Evolutionary conservation across 64 coral and sea anemone genomes (phyloP).

Genomic region (Montipora capricornis): DNA sequence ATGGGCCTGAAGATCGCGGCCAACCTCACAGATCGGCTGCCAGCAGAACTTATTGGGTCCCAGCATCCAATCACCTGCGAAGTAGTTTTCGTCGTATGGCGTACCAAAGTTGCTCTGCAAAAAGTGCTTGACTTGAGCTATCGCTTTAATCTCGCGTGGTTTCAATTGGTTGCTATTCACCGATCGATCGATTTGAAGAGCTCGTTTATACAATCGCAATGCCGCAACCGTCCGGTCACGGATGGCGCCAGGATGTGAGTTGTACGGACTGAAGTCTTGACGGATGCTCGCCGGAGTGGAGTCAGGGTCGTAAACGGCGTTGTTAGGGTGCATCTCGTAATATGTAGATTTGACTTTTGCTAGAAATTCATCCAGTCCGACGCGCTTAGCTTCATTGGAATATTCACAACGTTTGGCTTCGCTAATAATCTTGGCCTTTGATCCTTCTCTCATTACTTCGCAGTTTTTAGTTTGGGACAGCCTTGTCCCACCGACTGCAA

Average conservation of each 20-base stretch:
- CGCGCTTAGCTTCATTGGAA: constrained; percentile 76
- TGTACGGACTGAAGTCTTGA: constrained; percentile 82
- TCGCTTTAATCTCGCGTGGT: constrained; percentile 90
- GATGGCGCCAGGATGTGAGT: constrained; percentile 81
- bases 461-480: not conserved
- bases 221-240: constrained; percentile 67
- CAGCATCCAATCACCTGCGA: constrained; percentile 97
- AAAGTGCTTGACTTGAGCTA: constrained; percentile 84
- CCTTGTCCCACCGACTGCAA: not conserved
- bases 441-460: not conserved
- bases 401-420: constrained; percentile 1
- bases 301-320: constrained; percentile 67
- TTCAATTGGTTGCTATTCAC: constrained; percentile 47
- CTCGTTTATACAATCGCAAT: constrained; percentile 41
- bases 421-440: not conserved
- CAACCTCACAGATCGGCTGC: constrained; percentile 87
- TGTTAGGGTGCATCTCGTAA: constrained; percentile 85
- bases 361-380: constrained; percentile 69
- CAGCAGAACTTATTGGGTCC: constrained; percentile 93
- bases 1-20: constrained; percentile 71
- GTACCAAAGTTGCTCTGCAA: constrained; percentile 91
- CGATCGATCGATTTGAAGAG: constrained; percentile 7
- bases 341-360: constrained; percentile 78
- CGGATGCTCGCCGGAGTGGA: constrained; percentile 31
- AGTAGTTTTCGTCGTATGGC: constrained; percentile 97